These are phyloP conservation scores for Suillia variegata DNA, from an alignment of 2,888 invertebrate genomes.

Conservation along the genomic window DNA sequence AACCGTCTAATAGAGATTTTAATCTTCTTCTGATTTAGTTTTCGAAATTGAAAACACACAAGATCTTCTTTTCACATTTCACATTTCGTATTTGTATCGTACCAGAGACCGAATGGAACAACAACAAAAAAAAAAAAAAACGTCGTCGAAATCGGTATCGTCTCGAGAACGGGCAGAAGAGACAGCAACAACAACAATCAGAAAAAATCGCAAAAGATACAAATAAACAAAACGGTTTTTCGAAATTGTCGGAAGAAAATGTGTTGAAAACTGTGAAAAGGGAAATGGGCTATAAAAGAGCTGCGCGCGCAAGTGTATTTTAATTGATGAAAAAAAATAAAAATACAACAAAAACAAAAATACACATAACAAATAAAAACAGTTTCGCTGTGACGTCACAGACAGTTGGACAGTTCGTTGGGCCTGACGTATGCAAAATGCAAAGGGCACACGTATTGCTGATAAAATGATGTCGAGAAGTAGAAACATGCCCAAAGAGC, in stretches of 20 bases:
- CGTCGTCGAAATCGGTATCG: too few species aligned
- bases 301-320: constrained; percentile 38
- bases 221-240: constrained; percentile 14
- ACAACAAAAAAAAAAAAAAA: not conserved
- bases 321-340: not conserved
- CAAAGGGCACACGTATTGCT: not conserved
- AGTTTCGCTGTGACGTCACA: constrained; percentile 2
- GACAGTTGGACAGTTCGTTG: constrained; percentile 5
- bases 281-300: constrained; percentile 25
- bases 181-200: not conserved
- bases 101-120: not conserved
- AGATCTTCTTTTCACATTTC: not conserved
- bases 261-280: not conserved
- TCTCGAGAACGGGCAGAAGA: too few species aligned
- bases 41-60: constrained; percentile 28
- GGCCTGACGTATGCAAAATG: not conserved
- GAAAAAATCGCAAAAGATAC: constrained; percentile 8
- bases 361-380: not conserved
- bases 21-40: constrained; percentile 52
- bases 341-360: not conserved
- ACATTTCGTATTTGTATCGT: not conserved
- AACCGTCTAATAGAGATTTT: constrained; percentile 60
- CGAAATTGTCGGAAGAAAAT: constrained; percentile 36
- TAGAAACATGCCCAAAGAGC: too few species aligned
- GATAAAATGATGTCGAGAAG: not conserved